Percentiles rank a stretch among this genome's conserved stretches.
These are phyloP conservation scores for Amphiduros pacificus DNA, from an alignment of 2,888 invertebrate genomes.

Conservation along the genomic window DNA sequence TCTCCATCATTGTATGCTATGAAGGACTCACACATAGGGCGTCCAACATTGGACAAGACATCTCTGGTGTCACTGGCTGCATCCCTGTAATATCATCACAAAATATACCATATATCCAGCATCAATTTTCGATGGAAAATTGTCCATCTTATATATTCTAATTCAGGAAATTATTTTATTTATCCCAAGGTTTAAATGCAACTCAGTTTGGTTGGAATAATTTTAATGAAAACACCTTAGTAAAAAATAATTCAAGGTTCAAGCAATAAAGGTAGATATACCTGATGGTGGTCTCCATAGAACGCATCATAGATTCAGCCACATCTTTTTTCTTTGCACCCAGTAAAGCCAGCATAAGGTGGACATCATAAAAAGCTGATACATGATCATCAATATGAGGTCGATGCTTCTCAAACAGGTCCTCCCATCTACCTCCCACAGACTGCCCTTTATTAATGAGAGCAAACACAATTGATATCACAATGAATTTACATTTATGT, in stretches of 20 bases:
- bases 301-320: slow-evolving; percentile 43
- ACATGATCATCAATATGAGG: slow-evolving; percentile 62
- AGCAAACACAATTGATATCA: too few relatives aligned
- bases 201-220: too few relatives aligned
- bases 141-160: too few relatives aligned
- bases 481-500: too few relatives aligned
- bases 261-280: too few relatives aligned
- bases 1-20: slow-evolving; percentile 52
- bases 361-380: slow-evolving; percentile 62
- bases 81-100: too few relatives aligned
- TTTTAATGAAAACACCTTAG: too few relatives aligned
- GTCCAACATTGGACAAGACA: slow-evolving; percentile 37
- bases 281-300: slow-evolving; percentile 47
- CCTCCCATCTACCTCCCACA: slow-evolving; percentile 56
- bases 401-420: slow-evolving; percentile 45
- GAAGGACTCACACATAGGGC: slow-evolving; percentile 52
- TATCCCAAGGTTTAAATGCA: too few relatives aligned
- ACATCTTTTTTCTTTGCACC: slow-evolving; percentile 46
- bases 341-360: slow-evolving; percentile 57
- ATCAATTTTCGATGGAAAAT: too few relatives aligned
- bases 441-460: slow-evolving; percentile 49
- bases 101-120: too few relatives aligned
- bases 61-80: slow-evolving; percentile 10
- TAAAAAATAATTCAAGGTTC: too few relatives aligned
- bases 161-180: too few relatives aligned